A percentile compares a stretch with the other conserved stretches of the same genome.
phyloP scores from a whole-genome alignment of 2,888 invertebrate genomes.

The Eupsilia transversa region DNA sequence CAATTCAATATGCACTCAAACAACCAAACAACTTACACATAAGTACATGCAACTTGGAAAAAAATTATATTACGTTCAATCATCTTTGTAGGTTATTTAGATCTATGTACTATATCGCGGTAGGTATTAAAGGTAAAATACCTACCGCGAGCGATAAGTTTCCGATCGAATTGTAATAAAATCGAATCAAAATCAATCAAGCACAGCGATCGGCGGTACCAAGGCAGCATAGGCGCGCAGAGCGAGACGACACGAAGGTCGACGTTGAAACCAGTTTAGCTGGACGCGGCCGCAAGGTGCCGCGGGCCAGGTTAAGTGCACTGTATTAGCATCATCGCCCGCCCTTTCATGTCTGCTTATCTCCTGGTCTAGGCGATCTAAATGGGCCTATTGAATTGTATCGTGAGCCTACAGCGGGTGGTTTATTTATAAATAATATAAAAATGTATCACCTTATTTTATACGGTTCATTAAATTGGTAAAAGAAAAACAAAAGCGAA shows the following conservation, averaged over 20 bases:
- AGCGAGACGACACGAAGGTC: constrained; percentile 86
- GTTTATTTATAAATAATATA: constrained; percentile 55
- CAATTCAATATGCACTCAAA: neutral
- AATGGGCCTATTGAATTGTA: constrained; percentile 86
- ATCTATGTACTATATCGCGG: neutral
- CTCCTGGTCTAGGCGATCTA: constrained; percentile 84
- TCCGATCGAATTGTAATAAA: constrained; percentile 71
- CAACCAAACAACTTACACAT: neutral
- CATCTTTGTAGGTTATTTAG: constrained; percentile 16
- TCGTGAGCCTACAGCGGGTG: constrained; percentile 60
- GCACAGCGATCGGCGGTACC: constrained; percentile 81
- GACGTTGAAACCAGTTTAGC: constrained; percentile 87
- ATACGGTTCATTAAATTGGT: constrained; percentile 19
- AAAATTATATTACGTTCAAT: neutral
- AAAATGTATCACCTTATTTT: constrained; percentile 15
- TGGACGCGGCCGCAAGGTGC: constrained; percentile 87
- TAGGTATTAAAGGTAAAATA: neutral
- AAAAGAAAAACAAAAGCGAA: constrained; percentile 9
- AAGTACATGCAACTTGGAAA: neutral
- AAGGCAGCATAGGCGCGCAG: constrained; percentile 83
- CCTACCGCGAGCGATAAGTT: constrained; percentile 59
- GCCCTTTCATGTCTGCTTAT: constrained; percentile 89
- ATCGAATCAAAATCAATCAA: constrained; percentile 84
- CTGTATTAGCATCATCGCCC: constrained; percentile 88
- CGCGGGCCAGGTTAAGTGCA: constrained; percentile 87